Evolutionary conservation across 2,888 invertebrate genomes (phyloP), one percentile per base, ranked within the genome.

Genomic region (Eristalinus aeneus): DNA sequence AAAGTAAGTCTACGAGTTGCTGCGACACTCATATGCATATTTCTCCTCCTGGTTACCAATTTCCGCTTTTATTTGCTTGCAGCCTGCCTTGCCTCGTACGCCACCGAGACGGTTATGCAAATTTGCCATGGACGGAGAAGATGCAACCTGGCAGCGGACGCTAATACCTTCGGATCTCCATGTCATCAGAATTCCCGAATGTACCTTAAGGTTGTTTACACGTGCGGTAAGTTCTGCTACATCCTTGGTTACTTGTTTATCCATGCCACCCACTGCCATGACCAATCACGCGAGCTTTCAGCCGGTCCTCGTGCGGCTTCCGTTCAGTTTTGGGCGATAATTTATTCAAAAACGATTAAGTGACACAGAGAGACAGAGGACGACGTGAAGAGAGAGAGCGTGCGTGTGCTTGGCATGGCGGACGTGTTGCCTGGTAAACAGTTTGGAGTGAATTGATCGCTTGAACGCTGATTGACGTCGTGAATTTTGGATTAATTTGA

Each of bases 1-100:
- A 97, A 94, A 97, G 97, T 97, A 93, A 96, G 96, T 95, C 61
- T 69, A 73, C 63, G 56, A 71, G 68, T 72, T 73, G 61, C 78
- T 82, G 71, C 75, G 72, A 78, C 78, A 79, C 36, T 69, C 69
- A 76, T 68, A 46, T 75, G 71, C 61, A 68, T 69, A 58, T 53
- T 27, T 61, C 31, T 56, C 77, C 5, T 36, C 65, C 53, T 58
- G 61, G 75, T 46, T 60, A 46, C 68, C 27, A 10, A n/a, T 36
- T 22, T 61, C 64, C 61, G 64, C 56, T 31, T 53, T 77, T 68
- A 82, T 83, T 83, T 89, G 87, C 89, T 94, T 93, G 32, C 94
- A 98, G 98, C 97, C 8, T 98, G 98, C 92, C 94, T 97, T 91
- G 96, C 97, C 89, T 96, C 96, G 88, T 97, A 96, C 92, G 97